Evolutionary conservation across 2,888 invertebrate genomes (phyloP), one percentile per base, ranked within the genome.

Genomic region (Matsumyia berberina): DNA sequence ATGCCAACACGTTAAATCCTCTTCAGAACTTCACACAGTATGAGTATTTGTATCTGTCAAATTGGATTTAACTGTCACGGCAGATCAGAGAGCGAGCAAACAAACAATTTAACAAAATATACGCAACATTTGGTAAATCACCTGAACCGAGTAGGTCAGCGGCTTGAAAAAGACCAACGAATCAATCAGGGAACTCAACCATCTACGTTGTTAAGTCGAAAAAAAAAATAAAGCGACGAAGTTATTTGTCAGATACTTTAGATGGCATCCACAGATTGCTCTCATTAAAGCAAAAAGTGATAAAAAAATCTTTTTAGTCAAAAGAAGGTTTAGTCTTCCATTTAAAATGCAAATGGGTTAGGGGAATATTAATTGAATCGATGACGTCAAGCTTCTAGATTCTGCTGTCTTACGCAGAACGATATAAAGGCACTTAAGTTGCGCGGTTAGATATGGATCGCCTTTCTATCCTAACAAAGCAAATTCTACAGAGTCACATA

Each of bases 61-160:
- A 51, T 51, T 11, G 29, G 35, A 35, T 64, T 64, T 24, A 39
- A 66, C 57, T 57, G 57, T 64, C 44, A 74, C 42, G 46, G 29
- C 29, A n/a, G 51, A 53, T 66, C 39, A 39, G 17, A 37, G 37
- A 66, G 46, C 11, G 19, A 9, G 1, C 49, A 49, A 29, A 49
- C n/a, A 49, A 46, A 46, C 46, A 17, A 46, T 46, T 46, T 46
- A 24, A 24, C 0, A 2, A 19, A 33, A 49, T 37, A 64, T 37
- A 9, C 11, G 19, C 35, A 35, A 8, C 12, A 46, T 49, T 9
- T 15, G 5, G 37, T 37, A 24, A 66, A 24, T 53, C 15, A 29
- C 37, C 29, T 8, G 4, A 37, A 29, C 66, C 66, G 39, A 53
- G 37, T 66, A 8, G 66, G 66, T 66, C 51, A 66, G 39, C 51